These are phyloP conservation scores for Diceros bicornis DNA, from an alignment of 2,797 vertebrate species.

Conservation along the genomic window DNA sequence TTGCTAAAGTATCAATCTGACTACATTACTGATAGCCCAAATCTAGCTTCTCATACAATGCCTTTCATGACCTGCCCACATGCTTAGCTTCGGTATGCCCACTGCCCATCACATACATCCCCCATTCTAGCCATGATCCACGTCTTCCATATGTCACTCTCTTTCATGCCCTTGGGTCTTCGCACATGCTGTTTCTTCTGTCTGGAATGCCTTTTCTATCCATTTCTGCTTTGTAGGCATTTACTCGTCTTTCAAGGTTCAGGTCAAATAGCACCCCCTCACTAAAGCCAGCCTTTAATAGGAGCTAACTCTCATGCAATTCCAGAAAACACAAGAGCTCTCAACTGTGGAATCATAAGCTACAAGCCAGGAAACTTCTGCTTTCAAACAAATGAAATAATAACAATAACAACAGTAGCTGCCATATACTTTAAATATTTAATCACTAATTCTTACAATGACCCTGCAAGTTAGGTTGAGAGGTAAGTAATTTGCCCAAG, in stretches of 20 bases:
- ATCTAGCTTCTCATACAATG: too few relatives aligned
- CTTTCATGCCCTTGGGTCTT: neutral
- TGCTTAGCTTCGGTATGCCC: accelerated
- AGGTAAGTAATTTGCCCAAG: neutral
- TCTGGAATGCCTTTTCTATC: neutral
- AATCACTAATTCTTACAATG: neutral
- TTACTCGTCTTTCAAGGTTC: neutral
- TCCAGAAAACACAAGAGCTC: neutral
- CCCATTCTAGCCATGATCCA: accelerated
- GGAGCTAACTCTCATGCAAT: neutral
- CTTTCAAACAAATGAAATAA: slow-evolving; percentile 35
- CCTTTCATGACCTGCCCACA: neutral
- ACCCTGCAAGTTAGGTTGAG: neutral
- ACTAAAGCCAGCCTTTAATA: neutral
- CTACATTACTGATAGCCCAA: neutral
- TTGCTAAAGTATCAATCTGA: neutral
- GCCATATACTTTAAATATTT: neutral
- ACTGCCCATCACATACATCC: accelerated
- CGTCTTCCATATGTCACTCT: accelerated
- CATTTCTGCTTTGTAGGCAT: neutral
- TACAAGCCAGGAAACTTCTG: neutral
- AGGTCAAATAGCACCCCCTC: neutral
- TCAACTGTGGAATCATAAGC: neutral
- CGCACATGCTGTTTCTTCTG: neutral
- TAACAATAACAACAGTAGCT: neutral